These are phyloP conservation scores for Whitmania pigra DNA, from an alignment of 1,140 invertebrate genomes.

Conservation along the genomic window DNA sequence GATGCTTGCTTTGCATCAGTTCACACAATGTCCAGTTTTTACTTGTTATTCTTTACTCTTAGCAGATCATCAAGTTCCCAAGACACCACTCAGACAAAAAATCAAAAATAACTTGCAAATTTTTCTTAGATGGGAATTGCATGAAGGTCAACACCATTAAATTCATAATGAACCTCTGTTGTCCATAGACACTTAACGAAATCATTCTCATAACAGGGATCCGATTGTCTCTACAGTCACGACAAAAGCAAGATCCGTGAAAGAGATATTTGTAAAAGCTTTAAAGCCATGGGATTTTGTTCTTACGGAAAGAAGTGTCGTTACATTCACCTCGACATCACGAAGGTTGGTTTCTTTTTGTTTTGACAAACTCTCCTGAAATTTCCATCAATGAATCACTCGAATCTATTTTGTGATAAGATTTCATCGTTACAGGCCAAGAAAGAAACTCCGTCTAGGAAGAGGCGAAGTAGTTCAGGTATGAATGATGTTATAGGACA, in stretches of 20 bases:
- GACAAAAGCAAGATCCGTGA: background rate
- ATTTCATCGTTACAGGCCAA: too few species aligned
- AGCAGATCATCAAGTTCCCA: background rate
- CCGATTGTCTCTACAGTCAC: background rate
- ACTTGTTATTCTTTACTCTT: too few species aligned
- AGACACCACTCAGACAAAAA: background rate
- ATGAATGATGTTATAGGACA: too few species aligned
- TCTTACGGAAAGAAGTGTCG: constrained; percentile 6
- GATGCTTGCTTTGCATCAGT: background rate
- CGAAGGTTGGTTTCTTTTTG: too few species aligned
- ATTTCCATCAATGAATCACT: too few species aligned
- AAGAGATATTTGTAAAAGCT: constrained; percentile 13
- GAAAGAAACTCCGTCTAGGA: too few species aligned
- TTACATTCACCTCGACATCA: background rate
- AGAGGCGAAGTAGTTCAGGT: too few species aligned
- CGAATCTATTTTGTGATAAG: too few species aligned
- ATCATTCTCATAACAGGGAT: background rate
- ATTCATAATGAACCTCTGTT: too few species aligned
- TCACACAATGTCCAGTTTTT: background rate
- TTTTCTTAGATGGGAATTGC: constrained; percentile 2
- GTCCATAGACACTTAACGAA: background rate
- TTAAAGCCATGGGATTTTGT: background rate
- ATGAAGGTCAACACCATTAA: background rate
- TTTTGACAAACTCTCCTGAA: too few species aligned
- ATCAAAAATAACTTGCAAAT: background rate